Percentiles rank a stretch among this genome's conserved stretches.
Evolutionary conservation across 2,797 vertebrate species (phyloP).

Genomic region (Rhincodon typus): DNA sequence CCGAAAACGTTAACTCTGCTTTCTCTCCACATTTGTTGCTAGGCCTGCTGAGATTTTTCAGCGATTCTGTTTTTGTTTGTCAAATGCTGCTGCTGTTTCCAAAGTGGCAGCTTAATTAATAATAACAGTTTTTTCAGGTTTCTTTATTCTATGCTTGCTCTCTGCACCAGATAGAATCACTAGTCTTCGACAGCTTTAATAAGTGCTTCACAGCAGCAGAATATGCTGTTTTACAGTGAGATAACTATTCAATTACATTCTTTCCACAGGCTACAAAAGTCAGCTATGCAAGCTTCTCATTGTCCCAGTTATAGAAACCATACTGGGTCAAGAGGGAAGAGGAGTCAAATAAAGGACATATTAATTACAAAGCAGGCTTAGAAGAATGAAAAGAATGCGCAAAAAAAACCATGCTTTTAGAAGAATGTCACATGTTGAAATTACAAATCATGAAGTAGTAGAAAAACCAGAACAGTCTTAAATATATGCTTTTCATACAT

Average conservation of each 20-base stretch:
- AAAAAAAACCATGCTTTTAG: background rate
- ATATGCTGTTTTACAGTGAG: background rate
- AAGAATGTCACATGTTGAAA: background rate
- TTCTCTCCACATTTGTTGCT: too few species aligned
- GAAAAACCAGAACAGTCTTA: background rate
- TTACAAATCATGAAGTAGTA: background rate
- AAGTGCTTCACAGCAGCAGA: background rate
- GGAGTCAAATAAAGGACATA: background rate
- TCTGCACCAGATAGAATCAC: background rate
- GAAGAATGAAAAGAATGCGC: too few species aligned
- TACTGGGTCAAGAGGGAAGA: background rate
- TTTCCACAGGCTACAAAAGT: background rate
- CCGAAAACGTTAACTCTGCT: too few species aligned
- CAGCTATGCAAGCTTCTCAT: background rate
- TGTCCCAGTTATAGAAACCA: background rate
- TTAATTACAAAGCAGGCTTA: background rate
- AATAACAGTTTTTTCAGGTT: background rate
- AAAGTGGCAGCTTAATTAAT: background rate
- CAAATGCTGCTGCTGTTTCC: too few species aligned
- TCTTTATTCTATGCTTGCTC: background rate
- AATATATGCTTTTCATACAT: background rate
- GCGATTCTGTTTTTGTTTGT: too few species aligned
- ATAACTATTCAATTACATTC: background rate
- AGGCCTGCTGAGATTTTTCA: too few species aligned
- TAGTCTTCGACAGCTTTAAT: background rate